These are phyloP conservation scores for Taeniopygia guttata DNA, from an alignment of 2,797 vertebrate species.

Conservation along the genomic window DNA sequence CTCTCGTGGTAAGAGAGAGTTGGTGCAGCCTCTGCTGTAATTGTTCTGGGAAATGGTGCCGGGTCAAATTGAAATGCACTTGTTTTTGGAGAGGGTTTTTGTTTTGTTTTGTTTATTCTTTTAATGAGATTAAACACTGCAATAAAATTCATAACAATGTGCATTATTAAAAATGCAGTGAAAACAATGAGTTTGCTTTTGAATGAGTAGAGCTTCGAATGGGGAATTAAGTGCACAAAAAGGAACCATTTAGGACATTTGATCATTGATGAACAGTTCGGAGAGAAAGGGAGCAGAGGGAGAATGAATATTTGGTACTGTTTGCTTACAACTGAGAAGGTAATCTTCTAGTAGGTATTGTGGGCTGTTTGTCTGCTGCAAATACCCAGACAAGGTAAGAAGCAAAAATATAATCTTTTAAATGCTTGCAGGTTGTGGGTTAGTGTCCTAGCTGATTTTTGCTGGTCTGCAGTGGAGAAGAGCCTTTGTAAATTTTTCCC, in stretches of 20 bases:
- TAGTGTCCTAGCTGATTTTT: not conserved
- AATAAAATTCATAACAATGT: not conserved
- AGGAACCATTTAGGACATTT: not conserved
- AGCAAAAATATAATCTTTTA: not conserved
- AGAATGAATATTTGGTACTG: not conserved
- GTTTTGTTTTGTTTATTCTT: not conserved
- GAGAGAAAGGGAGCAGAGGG: not conserved
- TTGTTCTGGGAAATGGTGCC: not conserved
- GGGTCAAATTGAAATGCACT: not conserved
- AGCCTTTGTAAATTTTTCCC: not conserved
- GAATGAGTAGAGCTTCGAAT: not conserved
- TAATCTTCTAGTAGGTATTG: not conserved
- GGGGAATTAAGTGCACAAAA: not conserved
- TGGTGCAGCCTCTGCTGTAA: not conserved
- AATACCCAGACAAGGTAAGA: not conserved
- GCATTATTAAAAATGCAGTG: not conserved
- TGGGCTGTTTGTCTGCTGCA: not conserved
- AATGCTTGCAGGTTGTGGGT: not conserved
- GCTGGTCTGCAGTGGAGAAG: not conserved
- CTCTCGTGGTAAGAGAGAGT: constrained; percentile 76
- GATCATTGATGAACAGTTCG: not conserved
- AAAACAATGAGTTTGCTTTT: not conserved
- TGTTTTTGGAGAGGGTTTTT: not conserved
- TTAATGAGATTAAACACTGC: not conserved
- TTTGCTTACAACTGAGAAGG: not conserved